These are phyloP conservation scores for Oryctes rhinoceros DNA, from an alignment of 1,140 invertebrate genomes.

Conservation along the genomic window DNA sequence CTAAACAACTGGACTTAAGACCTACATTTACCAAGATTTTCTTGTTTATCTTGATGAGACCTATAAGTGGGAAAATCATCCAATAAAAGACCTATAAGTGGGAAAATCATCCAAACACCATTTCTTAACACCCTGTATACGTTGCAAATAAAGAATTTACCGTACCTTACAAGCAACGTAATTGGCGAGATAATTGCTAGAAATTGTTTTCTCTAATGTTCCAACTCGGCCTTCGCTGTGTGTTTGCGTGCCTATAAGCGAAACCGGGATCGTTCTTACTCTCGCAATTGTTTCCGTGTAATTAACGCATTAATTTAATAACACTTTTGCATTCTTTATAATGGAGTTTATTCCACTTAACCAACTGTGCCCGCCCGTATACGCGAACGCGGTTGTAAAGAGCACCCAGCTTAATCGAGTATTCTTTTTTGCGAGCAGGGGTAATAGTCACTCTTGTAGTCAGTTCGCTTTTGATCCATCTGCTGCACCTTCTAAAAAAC, in stretches of 20 bases:
- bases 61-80: no score
- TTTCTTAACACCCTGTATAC: no score
- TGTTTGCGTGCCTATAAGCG: background rate
- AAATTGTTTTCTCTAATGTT: background rate
- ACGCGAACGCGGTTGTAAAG: background rate
- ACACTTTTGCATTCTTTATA: constrained; percentile 1
- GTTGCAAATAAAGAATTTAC: no score
- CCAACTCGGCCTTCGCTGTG: background rate
- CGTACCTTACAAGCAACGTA: background rate
- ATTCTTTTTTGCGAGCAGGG: background rate
- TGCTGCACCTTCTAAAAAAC: background rate
- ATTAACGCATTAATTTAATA: constrained; percentile 19
- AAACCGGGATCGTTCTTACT: background rate
- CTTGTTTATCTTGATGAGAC: no score
- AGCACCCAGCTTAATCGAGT: background rate
- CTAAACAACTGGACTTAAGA: no score
- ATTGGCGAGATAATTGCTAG: background rate
- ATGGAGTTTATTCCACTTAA: background rate
- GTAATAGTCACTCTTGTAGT: background rate
- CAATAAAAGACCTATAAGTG: no score
- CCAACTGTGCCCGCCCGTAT: background rate
- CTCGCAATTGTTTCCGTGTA: background rate
- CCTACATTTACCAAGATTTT: no score
- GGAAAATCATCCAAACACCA: no score
- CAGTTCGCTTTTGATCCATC: constrained; percentile 6